These are phyloP conservation scores for Pogonus chalceus DNA, from an alignment of 1,140 invertebrate species.

Conservation along the genomic window DNA sequence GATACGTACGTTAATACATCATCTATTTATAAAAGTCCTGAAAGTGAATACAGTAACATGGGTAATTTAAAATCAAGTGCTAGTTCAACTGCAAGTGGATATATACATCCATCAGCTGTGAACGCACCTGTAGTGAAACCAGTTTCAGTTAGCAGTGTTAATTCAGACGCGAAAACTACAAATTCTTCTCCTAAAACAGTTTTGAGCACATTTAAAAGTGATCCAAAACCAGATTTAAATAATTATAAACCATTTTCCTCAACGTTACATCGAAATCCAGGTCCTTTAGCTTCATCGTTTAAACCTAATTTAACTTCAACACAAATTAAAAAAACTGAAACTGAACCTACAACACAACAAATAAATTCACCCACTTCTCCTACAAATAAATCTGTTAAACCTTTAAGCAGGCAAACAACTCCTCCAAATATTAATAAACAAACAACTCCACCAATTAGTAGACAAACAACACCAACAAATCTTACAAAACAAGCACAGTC, in stretches of 20 bases:
- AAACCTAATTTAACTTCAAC: conserved; percentile 12
- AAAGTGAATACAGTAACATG: conserved; percentile 49
- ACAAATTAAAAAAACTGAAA: neutral
- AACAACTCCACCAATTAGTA: conserved; percentile 18
- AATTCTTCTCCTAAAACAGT: conserved; percentile 17
- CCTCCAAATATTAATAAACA: conserved; percentile 14
- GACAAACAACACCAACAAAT: conserved; percentile 26
- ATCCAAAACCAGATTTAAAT: conserved; percentile 2
- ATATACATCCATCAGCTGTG: conserved; percentile 57
- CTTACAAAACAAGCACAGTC: conserved; percentile 32
- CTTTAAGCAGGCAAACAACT: conserved; percentile 36
- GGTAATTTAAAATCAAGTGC: conserved; percentile 42
- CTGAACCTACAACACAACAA: conserved; percentile 17
- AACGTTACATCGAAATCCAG: conserved; percentile 25
- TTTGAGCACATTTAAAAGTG: conserved; percentile 24
- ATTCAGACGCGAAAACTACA: conserved; percentile 9
- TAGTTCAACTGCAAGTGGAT: conserved; percentile 58
- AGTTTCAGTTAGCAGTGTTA: conserved; percentile 12
- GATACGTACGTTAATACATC: conserved; percentile 43
- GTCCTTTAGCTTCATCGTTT: conserved; percentile 29
- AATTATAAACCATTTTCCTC: conserved; percentile 31
- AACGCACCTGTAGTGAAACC: conserved; percentile 44
- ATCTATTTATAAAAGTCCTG: conserved; percentile 45
- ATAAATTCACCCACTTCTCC: conserved; percentile 28
- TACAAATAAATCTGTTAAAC: conserved; percentile 35